Base-by-base conservation (phyloP, 2,888 invertebrate genomes). In the Drosophila subquinaria region DNA sequence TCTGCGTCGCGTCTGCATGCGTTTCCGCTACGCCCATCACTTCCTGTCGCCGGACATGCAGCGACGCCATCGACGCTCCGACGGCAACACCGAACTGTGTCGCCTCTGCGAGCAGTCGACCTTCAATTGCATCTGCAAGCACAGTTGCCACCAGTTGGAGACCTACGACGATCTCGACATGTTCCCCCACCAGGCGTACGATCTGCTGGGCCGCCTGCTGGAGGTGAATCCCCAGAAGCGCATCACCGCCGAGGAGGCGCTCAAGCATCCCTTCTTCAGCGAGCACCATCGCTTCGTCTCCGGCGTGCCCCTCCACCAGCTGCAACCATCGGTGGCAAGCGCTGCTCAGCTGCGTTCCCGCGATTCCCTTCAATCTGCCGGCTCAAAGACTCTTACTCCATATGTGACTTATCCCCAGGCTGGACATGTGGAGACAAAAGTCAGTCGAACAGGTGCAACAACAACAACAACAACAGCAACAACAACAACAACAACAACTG, bases 141-240 rank as follows among this genome's bases (percentile, higher is more conserved):
- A 92, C 45, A 85, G 90, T 23, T 67, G 57, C 27, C 91, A 89
- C 57, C 65, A 72, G 4, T 68, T 88, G 2, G 91, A 93, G 66
- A 74, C 79, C 3, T 77, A 91, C 43, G 89, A 89, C 5, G 81
- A 84, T 0, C 69, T 90, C 45, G 93, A 93, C 65, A 71, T 81
- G 1, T 96, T 95, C 92, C 96, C 97, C 11, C 94, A 94, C 79
- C 93, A 94, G 66, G 97, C 97, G 0, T 97, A 95, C 93, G 94
- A 96, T 88, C 94, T 98, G 76, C 94, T 97, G 50, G 93, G 93
- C 79, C 94, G 94, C 53, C 94, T 98, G 81, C 93, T 98, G 81
- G 96, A 96, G 92, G 94, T 97, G 33, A 95, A 97, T 94, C 96
- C 97, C 13, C 93, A 94, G 84, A 94, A 94, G 36, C 94, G 97